A percentile compares a stretch with the other conserved stretches of the same genome.
Evolutionary conservation across 2,797 vertebrate species (phyloP).

Genomic region (Smutsia gigantea): DNA sequence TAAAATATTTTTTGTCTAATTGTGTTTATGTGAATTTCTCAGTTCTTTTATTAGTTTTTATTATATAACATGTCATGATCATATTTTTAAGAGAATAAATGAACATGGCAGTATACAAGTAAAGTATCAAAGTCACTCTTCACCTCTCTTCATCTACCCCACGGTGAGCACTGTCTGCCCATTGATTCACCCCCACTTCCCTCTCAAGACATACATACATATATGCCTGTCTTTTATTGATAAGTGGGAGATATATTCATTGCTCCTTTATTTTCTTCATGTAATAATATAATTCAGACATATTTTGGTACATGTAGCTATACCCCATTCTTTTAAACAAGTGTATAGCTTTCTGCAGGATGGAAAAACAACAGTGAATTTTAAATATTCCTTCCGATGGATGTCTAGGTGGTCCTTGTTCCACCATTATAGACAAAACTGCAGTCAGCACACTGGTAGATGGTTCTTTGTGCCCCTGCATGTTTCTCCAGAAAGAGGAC

Average conservation of each 20-base stretch:
- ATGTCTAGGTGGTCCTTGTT: not conserved
- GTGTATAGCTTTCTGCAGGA: not conserved
- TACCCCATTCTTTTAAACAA: not conserved
- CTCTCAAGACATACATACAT: not conserved
- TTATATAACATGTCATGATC: not conserved
- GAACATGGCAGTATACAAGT: not conserved
- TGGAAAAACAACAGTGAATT: not conserved
- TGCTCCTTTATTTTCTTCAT: not conserved
- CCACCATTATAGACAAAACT: not conserved
- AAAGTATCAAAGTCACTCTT: not conserved
- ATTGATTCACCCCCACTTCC: not conserved
- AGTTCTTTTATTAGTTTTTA: not conserved
- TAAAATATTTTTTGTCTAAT: constrained; percentile 10
- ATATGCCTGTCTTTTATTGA: not conserved
- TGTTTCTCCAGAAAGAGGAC: not conserved
- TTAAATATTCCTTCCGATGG: not conserved
- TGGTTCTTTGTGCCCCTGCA: no score
- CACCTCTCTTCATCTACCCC: no score
- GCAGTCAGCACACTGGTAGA: not conserved
- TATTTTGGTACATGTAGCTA: not conserved
- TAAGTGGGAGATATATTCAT: not conserved
- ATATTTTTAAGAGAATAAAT: constrained; percentile 12
- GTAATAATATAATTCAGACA: not conserved
- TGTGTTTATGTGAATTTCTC: not conserved
- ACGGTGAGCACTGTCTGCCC: not conserved